Evolutionary conservation across 2,113 vertebrate genomes (phyloP).

Genomic region (Zootoca vivipara): DNA sequence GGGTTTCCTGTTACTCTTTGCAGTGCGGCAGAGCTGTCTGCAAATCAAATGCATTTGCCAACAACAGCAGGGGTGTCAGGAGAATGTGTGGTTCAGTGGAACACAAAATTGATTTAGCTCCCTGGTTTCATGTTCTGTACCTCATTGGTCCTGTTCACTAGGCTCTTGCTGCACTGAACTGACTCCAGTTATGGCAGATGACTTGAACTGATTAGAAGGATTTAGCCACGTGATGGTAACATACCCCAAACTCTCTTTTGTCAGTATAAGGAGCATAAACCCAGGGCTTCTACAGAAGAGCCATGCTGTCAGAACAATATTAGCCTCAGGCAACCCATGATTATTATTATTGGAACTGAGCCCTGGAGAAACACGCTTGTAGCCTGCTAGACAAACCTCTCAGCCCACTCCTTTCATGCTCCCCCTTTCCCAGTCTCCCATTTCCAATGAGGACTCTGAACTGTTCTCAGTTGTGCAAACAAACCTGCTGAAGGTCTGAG

Average conservation of each 20-base stretch:
- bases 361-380: background rate
- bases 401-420: background rate
- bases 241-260: background rate
- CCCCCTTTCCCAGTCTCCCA: accelerated
- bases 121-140: background rate
- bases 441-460: accelerated
- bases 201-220: background rate
- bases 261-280: background rate
- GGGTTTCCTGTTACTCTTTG: background rate
- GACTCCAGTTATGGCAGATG: background rate
- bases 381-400: background rate
- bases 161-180: background rate
- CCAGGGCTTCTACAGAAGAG: background rate
- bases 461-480: conserved; percentile 29
- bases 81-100: background rate
- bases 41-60: background rate
- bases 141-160: background rate
- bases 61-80: background rate
- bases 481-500: conserved; percentile 15
- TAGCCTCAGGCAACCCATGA: conserved; percentile 8
- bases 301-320: background rate
- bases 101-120: background rate
- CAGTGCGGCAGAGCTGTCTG: background rate
- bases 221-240: background rate
- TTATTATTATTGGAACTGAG: background rate